These are phyloP conservation scores for Perizoma affinitatum DNA, from an alignment of 2,888 invertebrate genomes.

Conservation along the genomic window DNA sequence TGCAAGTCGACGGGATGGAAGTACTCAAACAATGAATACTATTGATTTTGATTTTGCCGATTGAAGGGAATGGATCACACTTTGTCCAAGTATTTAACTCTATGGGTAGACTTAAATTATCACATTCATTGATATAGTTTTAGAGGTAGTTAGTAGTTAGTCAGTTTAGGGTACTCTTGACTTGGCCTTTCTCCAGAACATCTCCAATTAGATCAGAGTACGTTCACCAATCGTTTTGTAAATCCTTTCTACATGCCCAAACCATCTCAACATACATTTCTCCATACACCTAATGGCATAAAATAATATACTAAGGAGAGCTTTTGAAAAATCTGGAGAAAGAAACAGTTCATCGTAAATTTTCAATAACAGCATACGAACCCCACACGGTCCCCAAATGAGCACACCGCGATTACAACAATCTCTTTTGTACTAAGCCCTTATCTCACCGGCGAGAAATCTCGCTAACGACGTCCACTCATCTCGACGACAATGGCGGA, in stretches of 20 bases:
- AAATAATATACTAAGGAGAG: no score
- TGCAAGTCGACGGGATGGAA: conserved; percentile 55
- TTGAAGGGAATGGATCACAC: conserved; percentile 64
- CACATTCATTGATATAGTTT: not conserved
- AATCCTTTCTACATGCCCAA: no score
- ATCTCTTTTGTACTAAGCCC: conserved; percentile 72
- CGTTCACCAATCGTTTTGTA: no score
- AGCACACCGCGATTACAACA: conserved; percentile 69
- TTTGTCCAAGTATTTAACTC: conserved; percentile 30
- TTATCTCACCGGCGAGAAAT: conserved; percentile 70
- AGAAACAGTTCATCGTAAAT: not conserved
- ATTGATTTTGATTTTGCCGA: conserved; percentile 70
- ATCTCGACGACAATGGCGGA: conserved; percentile 74
- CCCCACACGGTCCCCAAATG: conserved; percentile 44
- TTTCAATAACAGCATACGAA: conserved; percentile 22
- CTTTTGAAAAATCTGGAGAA: not conserved
- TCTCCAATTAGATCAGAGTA: no score
- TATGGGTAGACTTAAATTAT: conserved; percentile 43
- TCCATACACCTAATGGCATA: no score
- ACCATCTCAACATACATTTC: no score
- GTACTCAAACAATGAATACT: conserved; percentile 63
- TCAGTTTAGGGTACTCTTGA: no score
- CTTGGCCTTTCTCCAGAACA: no score
- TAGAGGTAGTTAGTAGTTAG: no score
- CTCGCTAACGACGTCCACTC: conserved; percentile 80